Evolutionary conservation across 2,113 vertebrate species (phyloP), one percentile per base, ranked within the genome.

Genomic region (Cephalopholis sonnerati): DNA sequence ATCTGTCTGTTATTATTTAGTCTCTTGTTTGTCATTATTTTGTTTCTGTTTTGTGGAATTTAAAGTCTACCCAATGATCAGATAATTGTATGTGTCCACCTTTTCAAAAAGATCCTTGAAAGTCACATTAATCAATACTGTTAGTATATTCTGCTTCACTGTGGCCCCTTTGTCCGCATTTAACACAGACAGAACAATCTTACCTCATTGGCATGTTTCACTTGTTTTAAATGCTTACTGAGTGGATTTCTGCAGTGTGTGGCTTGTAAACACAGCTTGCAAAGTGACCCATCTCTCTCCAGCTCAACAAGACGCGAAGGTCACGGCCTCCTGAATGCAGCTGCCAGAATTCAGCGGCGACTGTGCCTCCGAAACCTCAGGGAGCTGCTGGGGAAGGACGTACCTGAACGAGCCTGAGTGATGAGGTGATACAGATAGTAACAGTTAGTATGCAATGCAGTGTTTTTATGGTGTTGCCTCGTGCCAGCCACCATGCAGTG

Each of bases 241-340:
- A 80, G 85, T 72, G n/a, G 53, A 61, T 68, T 44, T 73, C 61
- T 24, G 27, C 76, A 50, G 59, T 71, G 70, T 54, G 41, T 61
- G 36, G 69, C 58, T 57, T 77, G 41, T 81, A 62, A 79, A 67
- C 84, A 59, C 69, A 75, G 65, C 39, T 86, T 71, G 54, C 59
- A 84, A 83, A 89, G 77, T 73, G 84, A 71, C 74, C 69, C 62
- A 77, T 76, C 51, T 77, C 76, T 80, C 58, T 85, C 51, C 67
- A 65, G 50, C 72, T 80, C 74, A 87, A 87, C 41, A 80, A 80
- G 67, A 85, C 41, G 54, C 27, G 53, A 87, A 85, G 64, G 68
- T 82, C 85, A 70, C n/a, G 5, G 68, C 70, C 50, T 3, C 66
- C 20, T 67, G 69, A 87, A 84, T 78, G 81, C 71, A 71, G 78